Conservation (phyloP, 2,797 vertebrate genomes). For the Helicolenus hilgendorfi region DNA sequence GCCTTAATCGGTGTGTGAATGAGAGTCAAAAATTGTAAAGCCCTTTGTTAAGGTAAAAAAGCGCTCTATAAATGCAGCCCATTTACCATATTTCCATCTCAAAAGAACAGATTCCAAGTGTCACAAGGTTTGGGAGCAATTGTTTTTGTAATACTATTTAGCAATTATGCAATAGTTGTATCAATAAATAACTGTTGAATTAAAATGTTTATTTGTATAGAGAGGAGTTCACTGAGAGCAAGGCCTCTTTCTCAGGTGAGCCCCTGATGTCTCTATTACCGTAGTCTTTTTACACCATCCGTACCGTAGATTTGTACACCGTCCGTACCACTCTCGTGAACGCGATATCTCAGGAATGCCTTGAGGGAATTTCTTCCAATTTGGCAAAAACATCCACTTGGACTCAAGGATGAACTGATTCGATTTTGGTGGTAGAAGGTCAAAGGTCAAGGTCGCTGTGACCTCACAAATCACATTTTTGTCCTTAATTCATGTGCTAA, state of each 20-base stretch:
- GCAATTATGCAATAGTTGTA: neutral
- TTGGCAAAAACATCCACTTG: neutral
- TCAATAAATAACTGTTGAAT: neutral
- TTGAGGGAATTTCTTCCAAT: neutral
- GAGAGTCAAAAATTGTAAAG: neutral
- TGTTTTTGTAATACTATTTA: neutral
- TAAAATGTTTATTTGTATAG: neutral
- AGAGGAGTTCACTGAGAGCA: neutral
- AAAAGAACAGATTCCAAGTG: neutral
- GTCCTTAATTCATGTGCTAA: neutral
- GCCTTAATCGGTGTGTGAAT: neutral
- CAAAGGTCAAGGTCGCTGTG: neutral
- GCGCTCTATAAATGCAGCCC: neutral
- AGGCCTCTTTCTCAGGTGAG: neutral
- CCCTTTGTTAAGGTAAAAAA: neutral
- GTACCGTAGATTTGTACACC: neutral
- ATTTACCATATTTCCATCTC: neutral
- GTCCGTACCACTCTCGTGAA: neutral
- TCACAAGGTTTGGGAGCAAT: neutral
- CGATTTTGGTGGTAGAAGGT: neutral
- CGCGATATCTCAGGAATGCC: no score
- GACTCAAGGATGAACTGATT: no score
- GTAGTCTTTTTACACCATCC: no score
- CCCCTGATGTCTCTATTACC: neutral
- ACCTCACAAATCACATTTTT: neutral